Percentiles rank a stretch among this genome's conserved stretches.
Conservation (phyloP, 2,888 invertebrate genomes). For the Mesopsocus fuscifrons region DNA sequence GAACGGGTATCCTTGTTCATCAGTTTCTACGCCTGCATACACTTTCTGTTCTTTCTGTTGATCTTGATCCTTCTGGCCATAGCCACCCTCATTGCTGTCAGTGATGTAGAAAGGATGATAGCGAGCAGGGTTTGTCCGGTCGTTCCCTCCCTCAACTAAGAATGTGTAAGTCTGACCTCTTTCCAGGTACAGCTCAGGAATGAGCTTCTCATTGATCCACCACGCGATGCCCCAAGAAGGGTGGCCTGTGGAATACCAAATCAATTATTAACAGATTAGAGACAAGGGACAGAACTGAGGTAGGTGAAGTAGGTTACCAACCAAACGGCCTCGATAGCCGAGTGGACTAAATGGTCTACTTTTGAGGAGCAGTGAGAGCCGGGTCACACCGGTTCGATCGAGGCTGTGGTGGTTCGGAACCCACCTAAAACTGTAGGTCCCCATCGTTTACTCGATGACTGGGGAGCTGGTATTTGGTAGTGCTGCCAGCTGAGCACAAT, state of each 20-base stretch:
- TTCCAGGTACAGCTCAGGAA: constrained; percentile 76
- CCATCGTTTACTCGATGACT: no score
- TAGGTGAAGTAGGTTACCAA: no score
- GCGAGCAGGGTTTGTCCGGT: constrained; percentile 58
- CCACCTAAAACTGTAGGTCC: no score
- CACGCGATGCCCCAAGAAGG: constrained; percentile 82
- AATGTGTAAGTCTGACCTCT: constrained; percentile 74
- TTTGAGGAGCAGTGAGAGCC: no score
- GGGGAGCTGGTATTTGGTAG: no score
- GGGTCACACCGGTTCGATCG: no score
- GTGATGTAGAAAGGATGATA: constrained; percentile 89
- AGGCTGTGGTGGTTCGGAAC: no score
- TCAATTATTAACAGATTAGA: no score
- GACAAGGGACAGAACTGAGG: no score
- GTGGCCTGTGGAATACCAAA: constrained; percentile 31
- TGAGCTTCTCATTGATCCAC: constrained; percentile 79
- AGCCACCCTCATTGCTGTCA: constrained; percentile 68
- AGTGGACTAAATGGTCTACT: no score
- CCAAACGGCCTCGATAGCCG: no score
- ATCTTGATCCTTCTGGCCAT: constrained; percentile 51
- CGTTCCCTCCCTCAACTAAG: constrained; percentile 61
- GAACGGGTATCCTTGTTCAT: constrained; percentile 53
- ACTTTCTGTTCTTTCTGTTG: constrained; percentile 51
- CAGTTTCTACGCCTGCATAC: constrained; percentile 63
- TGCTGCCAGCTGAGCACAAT: no score